Conservation (phyloP, 2,888 invertebrate species). For the Oligia latruncula region DNA sequence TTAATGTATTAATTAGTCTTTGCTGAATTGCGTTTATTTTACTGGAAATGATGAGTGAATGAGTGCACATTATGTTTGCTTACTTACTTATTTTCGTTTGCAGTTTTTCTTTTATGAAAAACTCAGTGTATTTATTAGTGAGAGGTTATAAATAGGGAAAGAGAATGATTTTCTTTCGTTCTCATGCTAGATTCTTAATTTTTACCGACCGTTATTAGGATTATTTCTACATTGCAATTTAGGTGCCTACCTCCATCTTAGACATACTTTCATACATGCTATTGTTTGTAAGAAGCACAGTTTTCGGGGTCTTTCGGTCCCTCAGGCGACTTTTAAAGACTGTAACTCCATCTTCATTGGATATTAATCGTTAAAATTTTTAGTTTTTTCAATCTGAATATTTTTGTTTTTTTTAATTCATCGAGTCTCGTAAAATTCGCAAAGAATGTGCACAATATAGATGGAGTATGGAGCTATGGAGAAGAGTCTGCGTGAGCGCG, state of each 20-base stretch:
- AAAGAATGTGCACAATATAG: no score
- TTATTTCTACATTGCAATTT: background rate
- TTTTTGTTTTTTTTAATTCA: no score
- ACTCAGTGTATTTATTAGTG: background rate
- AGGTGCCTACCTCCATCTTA: no score
- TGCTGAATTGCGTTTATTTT: constrained; percentile 53
- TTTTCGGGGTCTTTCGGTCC: background rate
- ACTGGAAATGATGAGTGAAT: constrained; percentile 24
- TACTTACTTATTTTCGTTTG: background rate
- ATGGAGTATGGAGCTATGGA: no score
- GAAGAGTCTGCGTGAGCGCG: no score
- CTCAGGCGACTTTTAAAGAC: background rate
- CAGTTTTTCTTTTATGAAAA: constrained; percentile 12
- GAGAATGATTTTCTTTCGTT: background rate
- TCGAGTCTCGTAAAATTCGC: no score
- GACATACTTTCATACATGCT: background rate
- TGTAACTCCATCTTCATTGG: background rate
- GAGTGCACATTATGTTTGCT: constrained; percentile 14
- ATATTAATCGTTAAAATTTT: background rate
- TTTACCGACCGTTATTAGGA: background rate
- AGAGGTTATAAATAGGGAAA: background rate
- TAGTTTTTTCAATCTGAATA: no score
- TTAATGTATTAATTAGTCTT: constrained; percentile 66
- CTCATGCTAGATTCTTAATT: background rate
- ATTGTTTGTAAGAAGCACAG: no score